These are phyloP conservation scores for Drosophila testacea DNA, from an alignment of 2,888 invertebrate species.

Conservation along the genomic window DNA sequence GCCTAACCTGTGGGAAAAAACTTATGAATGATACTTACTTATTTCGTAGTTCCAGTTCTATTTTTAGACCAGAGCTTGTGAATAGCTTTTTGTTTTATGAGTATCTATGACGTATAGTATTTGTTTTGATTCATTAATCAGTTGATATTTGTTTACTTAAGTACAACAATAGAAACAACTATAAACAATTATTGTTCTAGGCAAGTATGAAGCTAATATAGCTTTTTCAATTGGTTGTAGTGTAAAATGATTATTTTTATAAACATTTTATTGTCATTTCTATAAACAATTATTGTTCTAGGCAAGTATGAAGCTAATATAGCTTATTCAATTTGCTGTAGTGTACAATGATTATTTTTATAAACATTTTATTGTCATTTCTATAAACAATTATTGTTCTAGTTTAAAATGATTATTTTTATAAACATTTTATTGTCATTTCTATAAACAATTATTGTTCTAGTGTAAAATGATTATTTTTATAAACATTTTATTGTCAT, in stretches of 20 bases:
- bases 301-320: not conserved
- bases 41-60: conserved; percentile 6
- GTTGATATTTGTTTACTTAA: not conserved
- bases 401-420: no score
- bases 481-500: no score
- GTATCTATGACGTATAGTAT: not conserved
- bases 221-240: not conserved
- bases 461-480: not conserved
- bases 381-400: no score
- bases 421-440: no score
- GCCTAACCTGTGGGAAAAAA: not conserved
- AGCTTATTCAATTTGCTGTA: not conserved
- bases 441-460: no score
- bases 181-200: not conserved
- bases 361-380: no score
- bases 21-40: conserved; percentile 14
- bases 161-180: not conserved
- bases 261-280: not conserved
- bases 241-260: not conserved
- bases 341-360: no score
- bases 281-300: not conserved
- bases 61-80: not conserved
- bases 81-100: not conserved
- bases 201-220: not conserved
- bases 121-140: conserved; percentile 9